Evolutionary conservation across 30 jellyfish, hydroid and myxozoan species (phyloP), one percentile per base, ranked within the genome.

Genomic region (Rhopilema esculentum): DNA sequence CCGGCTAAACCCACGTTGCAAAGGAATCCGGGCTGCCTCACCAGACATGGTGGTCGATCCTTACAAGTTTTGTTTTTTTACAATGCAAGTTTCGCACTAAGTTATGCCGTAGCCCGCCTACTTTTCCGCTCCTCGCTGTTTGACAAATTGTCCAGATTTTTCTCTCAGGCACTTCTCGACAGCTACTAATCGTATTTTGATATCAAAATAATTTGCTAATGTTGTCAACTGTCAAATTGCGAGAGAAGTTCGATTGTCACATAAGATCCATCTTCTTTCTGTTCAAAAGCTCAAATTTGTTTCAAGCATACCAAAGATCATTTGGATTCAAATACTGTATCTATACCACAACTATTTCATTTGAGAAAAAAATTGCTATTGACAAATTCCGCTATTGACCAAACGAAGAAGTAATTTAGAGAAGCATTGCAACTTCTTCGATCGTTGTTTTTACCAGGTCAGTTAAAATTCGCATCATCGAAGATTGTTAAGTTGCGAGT

Each of bases 1-100:
- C n/a, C 90, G 81, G 26, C 90, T 66, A 20, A 69, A 31, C 40
- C 66, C 30, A 33, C 88, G 88, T 63, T 78, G 88, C 76, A 78
- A 23, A 20, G 77, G 29, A 8, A 25, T 24, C 28, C 73, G 79
- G 32, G 72, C 48, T 65, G 72, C 25, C 88, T 48, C 48, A 1
- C 83, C 75, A 30, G 88, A 27, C 68, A 57, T 78, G 61, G 18
- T 67, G 70, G 29, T 25, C 66, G 23, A 27, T 4, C 26, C 29
- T 19, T 4, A 25, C 16, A 27, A 27, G 49, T 1, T 19, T 24
- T 69, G 80, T 2, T 23, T 29, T 0, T 29, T 18, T 28, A 9
- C 49, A 19, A 69, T 17, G 80, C 73, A 40, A 50, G 21, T 50
- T 50, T 22, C 21, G 16, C 75, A 27, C 72, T 63, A n/a, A 30